Percentiles rank a stretch among this genome's conserved stretches.
Conservation (phyloP, 2,888 invertebrate genomes). For the Mythimna impura region DNA sequence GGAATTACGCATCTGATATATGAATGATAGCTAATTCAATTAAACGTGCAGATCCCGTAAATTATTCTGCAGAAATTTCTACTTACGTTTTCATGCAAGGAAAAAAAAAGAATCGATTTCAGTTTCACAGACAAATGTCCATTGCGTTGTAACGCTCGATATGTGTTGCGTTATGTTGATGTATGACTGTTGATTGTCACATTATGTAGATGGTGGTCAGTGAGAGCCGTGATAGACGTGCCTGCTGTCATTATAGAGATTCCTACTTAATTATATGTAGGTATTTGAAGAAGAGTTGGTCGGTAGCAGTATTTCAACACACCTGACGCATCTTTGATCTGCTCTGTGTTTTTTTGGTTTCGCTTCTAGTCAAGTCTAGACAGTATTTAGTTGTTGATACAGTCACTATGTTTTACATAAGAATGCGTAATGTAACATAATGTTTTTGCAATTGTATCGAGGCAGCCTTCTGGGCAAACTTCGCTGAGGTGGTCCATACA, state of each 20-base stretch:
- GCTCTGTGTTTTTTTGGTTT: no score
- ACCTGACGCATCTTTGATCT: conserved; percentile 10
- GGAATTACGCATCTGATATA: not conserved
- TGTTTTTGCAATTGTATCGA: no score
- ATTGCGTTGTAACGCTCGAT: conserved; percentile 65
- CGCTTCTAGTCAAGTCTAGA: no score
- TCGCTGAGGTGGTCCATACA: no score
- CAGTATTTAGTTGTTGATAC: no score
- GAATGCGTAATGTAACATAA: no score
- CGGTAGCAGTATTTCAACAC: conserved; percentile 15
- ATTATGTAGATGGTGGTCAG: conserved; percentile 70
- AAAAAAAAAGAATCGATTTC: conserved; percentile 52
- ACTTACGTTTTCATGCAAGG: conserved; percentile 52
- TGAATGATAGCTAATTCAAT: conserved; percentile 2
- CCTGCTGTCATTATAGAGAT: conserved; percentile 65
- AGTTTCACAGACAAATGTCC: conserved; percentile 52
- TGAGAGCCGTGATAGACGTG: conserved; percentile 67
- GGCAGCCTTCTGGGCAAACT: no score
- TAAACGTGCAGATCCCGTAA: conserved; percentile 17
- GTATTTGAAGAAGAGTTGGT: conserved; percentile 58
- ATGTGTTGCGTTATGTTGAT: conserved; percentile 65
- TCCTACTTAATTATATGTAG: conserved; percentile 62
- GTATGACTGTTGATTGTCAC: conserved; percentile 65
- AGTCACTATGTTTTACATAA: no score
- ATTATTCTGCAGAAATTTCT: conserved; percentile 46